Conservation (phyloP, 2,797 vertebrate species). For the Menidia menidia region DNA sequence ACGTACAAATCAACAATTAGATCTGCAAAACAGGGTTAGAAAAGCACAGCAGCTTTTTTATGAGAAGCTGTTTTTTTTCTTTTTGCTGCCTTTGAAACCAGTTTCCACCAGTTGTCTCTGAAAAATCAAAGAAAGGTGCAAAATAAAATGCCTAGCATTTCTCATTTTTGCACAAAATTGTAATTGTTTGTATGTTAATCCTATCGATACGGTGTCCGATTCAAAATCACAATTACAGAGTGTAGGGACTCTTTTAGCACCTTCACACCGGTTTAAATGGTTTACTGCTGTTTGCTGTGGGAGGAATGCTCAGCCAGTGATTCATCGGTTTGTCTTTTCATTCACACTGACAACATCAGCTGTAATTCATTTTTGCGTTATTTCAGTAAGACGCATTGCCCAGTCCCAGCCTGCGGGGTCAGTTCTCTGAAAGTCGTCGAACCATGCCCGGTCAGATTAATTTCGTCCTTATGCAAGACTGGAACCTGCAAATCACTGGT, state of each 20-base stretch:
- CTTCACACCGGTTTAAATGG: slow-evolving; percentile 17
- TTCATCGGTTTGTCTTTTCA: slow-evolving; percentile 34
- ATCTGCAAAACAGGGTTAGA: slow-evolving; percentile 68
- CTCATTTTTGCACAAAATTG: slow-evolving; percentile 43
- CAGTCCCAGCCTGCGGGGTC: slow-evolving; percentile 45
- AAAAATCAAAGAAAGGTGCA: slow-evolving; percentile 4
- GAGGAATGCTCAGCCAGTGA: slow-evolving; percentile 18
- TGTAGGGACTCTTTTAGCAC: slow-evolving; percentile 8
- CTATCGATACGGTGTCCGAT: background rate
- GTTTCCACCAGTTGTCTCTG: slow-evolving; percentile 3
- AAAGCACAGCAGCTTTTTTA: slow-evolving; percentile 79
- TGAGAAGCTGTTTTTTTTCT: slow-evolving; percentile 34
- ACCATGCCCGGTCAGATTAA: slow-evolving; percentile 15
- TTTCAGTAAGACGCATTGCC: slow-evolving; percentile 20
- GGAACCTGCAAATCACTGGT: slow-evolving; percentile 20
- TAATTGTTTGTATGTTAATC: slow-evolving; percentile 13
- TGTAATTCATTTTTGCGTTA: slow-evolving; percentile 22
- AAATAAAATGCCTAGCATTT: background rate
- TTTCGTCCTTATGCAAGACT: slow-evolving; percentile 29
- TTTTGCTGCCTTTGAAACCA: slow-evolving; percentile 14
- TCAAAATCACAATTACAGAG: slow-evolving; percentile 12
- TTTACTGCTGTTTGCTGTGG: slow-evolving; percentile 13
- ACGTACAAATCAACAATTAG: slow-evolving; percentile 36
- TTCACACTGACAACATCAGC: slow-evolving; percentile 21
- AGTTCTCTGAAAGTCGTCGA: slow-evolving; percentile 32